Base-by-base conservation (phyloP, 2,113 vertebrate genomes). In the Thunnus maccoyii region DNA sequence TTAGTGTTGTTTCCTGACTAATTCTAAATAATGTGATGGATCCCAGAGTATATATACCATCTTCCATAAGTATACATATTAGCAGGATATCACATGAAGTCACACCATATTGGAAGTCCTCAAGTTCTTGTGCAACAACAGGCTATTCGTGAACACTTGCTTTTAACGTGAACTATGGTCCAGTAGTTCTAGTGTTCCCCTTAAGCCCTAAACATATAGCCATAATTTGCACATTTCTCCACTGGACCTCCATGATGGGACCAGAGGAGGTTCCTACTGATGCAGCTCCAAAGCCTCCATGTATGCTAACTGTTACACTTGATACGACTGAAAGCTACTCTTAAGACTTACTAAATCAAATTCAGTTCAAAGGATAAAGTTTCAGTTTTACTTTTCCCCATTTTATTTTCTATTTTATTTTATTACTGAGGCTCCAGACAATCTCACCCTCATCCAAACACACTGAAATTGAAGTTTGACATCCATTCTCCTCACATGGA, bases 11-110 rank as follows among this genome's bases (percentile, higher is more conserved):
- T 72, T 83, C 58, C 56, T 72, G 56, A 20, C 6, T 78, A 55
- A 27, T 78, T 76, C 77, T 17, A 67, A 76, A 74, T 44, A 75
- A 32, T n/a, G 60, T 54, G 9, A 27, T 14, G 44, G 15, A 64
- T 84, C 81, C 58, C 13, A 61, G 20, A 61, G 65, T 57, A 81
- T 22, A 62, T 15, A 22, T 18, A 65, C 57, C 67, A 48, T 51
- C 51, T 2, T 80, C 20, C 17, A 67, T 64, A 71, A 66, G 46
- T 55, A n/a, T 32, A 46, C 17, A 51, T 3, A 68, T 68, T 47
- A 44, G 1, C 44, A 13, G 27, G 20, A 30, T 68, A 56, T 51
- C 7, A 54, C 6, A 8, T 17, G 52, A 57, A 3, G 15, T 22
- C 17, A 18, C 3, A 11, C 54, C 44, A 63, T 48, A 13, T 18